Evolutionary conservation across 2,888 invertebrate genomes (phyloP), one percentile per base, ranked within the genome.

Genomic region (Nysson spinosus): DNA sequence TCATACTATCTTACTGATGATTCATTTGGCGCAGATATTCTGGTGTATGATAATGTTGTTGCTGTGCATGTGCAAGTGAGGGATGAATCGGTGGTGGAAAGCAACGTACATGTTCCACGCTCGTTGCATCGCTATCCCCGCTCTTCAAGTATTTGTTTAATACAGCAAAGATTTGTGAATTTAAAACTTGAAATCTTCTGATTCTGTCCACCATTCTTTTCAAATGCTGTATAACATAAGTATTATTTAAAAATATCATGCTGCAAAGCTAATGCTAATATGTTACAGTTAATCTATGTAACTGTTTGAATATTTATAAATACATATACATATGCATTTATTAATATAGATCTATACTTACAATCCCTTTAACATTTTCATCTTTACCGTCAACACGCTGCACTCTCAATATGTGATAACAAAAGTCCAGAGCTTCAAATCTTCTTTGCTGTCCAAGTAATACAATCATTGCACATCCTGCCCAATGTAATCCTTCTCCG

Each of bases 401-500:
- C 6, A 99, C 97, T 65, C 97, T 89, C 65, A 99, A 91, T 79
- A 99, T 95, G 87, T 99, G 99, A 89, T 99, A 99, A 88, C 97
- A 98, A 90, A 99, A 99, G 89, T 99, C 99, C 35, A 99, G 90
- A 1, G 97, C 97, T 86, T 99, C 98, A 88, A 99, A 99, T 61
- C 98, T 90, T 39, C 97, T 89, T 88, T 99, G 98, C 83, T 99
- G 99, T 0, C 97, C 97, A 28, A 99, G 90, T 34, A 99, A 90
- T 1, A 96, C 94, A 67, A 99, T 96, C 91, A 99, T 96, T 7
- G 97, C 94, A 87, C 98, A 98, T 0, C 98, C 99, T 3, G 98
- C 99, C 99, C 99, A 99, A 88, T 99, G 97, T 0, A 99, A 90
- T 0, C 99, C 99, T 88, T 99, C 99, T 5, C 99, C 99, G 88